Conservation (phyloP, 1,140 invertebrate species). For the Drosophila pandora region DNA sequence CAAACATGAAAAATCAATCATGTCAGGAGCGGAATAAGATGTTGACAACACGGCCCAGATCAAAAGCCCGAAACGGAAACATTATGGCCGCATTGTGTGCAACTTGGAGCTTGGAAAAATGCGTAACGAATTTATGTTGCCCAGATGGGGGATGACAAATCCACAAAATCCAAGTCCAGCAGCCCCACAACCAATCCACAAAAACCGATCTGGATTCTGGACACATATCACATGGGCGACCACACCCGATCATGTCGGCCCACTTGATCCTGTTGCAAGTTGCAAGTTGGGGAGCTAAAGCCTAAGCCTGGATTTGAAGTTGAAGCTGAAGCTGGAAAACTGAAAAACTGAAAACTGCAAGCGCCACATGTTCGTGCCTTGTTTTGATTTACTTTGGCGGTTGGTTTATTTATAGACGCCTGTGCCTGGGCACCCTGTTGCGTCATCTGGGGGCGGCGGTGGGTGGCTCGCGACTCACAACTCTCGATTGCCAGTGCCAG, state of each 20-base stretch:
- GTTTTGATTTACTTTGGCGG: slow-evolving; percentile 76
- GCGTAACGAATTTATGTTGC: slow-evolving; percentile 70
- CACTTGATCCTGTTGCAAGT: slow-evolving; percentile 59
- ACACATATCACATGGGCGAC: slow-evolving; percentile 53
- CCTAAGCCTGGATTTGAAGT: slow-evolving; percentile 7
- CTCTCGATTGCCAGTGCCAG: slow-evolving; percentile 27
- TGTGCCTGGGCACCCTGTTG: slow-evolving; percentile 65
- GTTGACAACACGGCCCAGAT: slow-evolving; percentile 70
- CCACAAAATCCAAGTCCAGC: slow-evolving; percentile 35
- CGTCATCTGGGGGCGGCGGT: slow-evolving; percentile 74
- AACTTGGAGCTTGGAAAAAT: slow-evolving; percentile 35
- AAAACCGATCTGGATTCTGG: slow-evolving; percentile 38
- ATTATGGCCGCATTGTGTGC: slow-evolving; percentile 63
- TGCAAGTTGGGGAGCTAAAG: slow-evolving; percentile 3
- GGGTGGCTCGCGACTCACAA: slow-evolving; percentile 56
- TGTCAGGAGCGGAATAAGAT: slow-evolving; percentile 73
- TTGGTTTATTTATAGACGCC: slow-evolving; percentile 74
- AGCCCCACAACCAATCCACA: slow-evolving; percentile 17
- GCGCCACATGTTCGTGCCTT: slow-evolving; percentile 76
- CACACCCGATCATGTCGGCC: slow-evolving; percentile 66
- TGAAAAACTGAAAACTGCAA: slow-evolving; percentile 19
- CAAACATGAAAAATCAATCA: slow-evolving; percentile 74
- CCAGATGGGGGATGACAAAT: slow-evolving; percentile 68
- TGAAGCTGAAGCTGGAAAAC: slow-evolving; percentile 2
- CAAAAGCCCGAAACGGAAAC: slow-evolving; percentile 53